phyloP scores from a whole-genome alignment of 2,797 vertebrate species.

The Heliangelus exortis region DNA sequence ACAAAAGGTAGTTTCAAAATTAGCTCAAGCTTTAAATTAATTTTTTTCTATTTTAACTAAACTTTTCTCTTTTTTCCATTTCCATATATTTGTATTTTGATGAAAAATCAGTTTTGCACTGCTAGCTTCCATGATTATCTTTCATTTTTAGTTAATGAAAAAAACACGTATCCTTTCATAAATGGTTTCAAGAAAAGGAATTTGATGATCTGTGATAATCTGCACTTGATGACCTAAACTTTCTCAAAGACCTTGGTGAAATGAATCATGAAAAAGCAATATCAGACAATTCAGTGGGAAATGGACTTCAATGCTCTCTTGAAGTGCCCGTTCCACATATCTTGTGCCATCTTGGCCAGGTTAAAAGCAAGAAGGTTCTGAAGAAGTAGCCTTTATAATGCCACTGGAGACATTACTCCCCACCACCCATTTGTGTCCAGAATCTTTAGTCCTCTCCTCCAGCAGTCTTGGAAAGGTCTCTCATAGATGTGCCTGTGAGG shows the following conservation, averaged over 20 bases:
- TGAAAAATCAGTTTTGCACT: background rate
- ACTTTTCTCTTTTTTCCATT: background rate
- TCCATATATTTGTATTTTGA: background rate
- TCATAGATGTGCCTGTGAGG: background rate
- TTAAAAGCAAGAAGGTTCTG: background rate
- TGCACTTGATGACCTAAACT: background rate
- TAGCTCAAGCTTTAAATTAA: background rate
- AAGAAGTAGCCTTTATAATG: background rate
- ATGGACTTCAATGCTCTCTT: background rate
- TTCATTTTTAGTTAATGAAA: background rate
- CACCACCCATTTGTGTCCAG: background rate
- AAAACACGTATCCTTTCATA: background rate
- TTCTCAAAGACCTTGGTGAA: background rate
- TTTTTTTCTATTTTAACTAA: background rate
- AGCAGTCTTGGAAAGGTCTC: background rate
- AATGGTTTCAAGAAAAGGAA: background rate
- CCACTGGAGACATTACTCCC: background rate
- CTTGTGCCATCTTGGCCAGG: background rate
- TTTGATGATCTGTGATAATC: background rate
- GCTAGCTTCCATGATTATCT: background rate
- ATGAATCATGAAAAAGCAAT: background rate
- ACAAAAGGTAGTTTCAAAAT: background rate
- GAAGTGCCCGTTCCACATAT: fast-evolving
- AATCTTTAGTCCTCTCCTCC: background rate
- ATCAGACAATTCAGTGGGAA: background rate